Percentiles rank a stretch among this genome's conserved stretches.
These are phyloP conservation scores for Ptilodon capucinus DNA, from an alignment of 2,888 invertebrate genomes.

Conservation along the genomic window DNA sequence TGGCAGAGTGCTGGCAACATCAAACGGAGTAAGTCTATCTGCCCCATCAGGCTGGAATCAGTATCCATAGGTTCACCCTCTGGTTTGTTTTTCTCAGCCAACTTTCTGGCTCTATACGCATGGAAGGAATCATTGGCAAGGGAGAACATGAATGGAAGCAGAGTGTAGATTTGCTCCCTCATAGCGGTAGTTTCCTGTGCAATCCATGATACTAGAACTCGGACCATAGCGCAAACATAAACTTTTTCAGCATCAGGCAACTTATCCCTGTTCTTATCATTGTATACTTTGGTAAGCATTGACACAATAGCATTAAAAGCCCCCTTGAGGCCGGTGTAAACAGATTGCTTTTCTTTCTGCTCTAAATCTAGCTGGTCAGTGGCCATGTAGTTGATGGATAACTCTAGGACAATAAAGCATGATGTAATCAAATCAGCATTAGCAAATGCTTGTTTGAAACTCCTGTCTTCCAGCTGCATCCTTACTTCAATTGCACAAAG, in stretches of 20 bases:
- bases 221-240: constrained; percentile 92
- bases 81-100: constrained; percentile 86
- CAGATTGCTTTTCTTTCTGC: constrained; percentile 94
- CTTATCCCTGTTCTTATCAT: constrained; percentile 88
- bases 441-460: constrained; percentile 89
- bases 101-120: constrained; percentile 85
- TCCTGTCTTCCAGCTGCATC: constrained; percentile 95
- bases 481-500: constrained; percentile 95
- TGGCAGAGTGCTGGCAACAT: constrained; percentile 95
- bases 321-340: constrained; percentile 94
- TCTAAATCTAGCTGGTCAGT: constrained; percentile 92
- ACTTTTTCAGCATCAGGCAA: constrained; percentile 87
- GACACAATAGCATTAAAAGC: constrained; percentile 92
- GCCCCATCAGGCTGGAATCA: constrained; percentile 74
- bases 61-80: constrained; percentile 78
- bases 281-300: constrained; percentile 87
- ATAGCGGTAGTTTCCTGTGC: constrained; percentile 95
- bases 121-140: constrained; percentile 92
- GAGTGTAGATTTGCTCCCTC: constrained; percentile 90
- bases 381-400: constrained; percentile 90
- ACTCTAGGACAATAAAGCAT: constrained; percentile 91
- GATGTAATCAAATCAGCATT: constrained; percentile 91
- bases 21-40: constrained; percentile 89
- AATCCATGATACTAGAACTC: constrained; percentile 94
- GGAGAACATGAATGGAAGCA: constrained; percentile 91